Evolutionary conservation across 2,888 invertebrate species (phyloP).

Genomic region (Amblyjoppa proteus): DNA sequence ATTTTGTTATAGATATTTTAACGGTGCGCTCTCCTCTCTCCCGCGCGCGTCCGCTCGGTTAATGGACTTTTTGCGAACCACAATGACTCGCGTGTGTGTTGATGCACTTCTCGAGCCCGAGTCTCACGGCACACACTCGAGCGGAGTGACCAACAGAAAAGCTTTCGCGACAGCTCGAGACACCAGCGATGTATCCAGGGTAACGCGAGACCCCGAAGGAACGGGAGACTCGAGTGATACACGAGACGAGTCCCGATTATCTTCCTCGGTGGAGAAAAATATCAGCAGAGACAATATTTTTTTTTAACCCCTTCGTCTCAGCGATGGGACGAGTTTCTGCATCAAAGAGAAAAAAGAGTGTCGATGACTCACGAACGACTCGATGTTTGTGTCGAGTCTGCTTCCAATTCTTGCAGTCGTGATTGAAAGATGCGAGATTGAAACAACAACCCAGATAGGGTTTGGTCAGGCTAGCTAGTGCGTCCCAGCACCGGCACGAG

Average conservation of each 20-base stretch:
- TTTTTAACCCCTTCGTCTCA: background rate
- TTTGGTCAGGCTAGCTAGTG: too few relatives aligned
- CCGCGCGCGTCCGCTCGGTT: background rate
- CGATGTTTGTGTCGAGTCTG: background rate
- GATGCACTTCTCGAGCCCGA: background rate
- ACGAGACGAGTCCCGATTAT: conserved; percentile 30
- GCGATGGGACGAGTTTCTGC: background rate
- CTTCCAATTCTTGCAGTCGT: too few relatives aligned
- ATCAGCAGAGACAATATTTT: background rate
- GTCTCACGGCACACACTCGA: conserved; percentile 15
- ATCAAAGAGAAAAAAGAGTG: background rate
- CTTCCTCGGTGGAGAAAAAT: background rate
- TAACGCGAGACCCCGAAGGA: conserved; percentile 25
- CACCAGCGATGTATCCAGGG: conserved; percentile 11
- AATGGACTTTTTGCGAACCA: conserved; percentile 55
- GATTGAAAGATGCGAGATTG: too few relatives aligned
- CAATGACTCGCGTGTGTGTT: conserved; percentile 30
- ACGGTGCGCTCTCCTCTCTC: conserved; percentile 13
- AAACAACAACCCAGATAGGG: too few relatives aligned
- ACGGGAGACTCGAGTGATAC: conserved; percentile 16
- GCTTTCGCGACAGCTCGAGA: conserved; percentile 29
- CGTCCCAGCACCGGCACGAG: too few relatives aligned
- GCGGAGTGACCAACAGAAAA: conserved; percentile 9
- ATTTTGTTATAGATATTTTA: conserved; percentile 56
- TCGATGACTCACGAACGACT: background rate